A percentile compares a stretch with the other conserved stretches of the same genome.
These are phyloP conservation scores for Harpagoxenus sublaevis DNA, from an alignment of 2,888 invertebrate species.

Conservation along the genomic window DNA sequence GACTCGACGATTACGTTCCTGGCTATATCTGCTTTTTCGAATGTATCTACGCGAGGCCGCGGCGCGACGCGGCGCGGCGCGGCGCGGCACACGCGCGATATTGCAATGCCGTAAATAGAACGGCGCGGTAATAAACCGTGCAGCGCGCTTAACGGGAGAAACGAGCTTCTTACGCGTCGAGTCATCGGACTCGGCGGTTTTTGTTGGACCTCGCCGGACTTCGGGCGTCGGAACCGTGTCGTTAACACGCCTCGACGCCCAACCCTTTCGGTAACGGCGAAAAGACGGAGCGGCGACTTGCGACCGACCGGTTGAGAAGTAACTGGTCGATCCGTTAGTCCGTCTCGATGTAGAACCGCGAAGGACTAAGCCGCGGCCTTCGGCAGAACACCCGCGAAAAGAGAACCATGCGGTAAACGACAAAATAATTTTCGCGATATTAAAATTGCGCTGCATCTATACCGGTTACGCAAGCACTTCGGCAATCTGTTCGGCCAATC, in stretches of 20 bases:
- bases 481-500: conserved; percentile 58
- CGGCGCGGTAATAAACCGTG: conserved; percentile 50
- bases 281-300: not conserved
- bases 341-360: not conserved
- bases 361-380: not conserved
- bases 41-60: conserved; percentile 8
- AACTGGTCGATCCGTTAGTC: conserved; percentile 25
- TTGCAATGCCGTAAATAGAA: conserved; percentile 46
- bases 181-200: conserved; percentile 36
- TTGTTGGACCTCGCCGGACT: conserved; percentile 2
- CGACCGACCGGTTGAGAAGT: not conserved
- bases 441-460: not conserved
- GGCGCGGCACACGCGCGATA: conserved; percentile 21
- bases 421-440: not conserved
- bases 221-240: conserved; percentile 1
- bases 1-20: conserved; percentile 64
- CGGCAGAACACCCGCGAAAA: not conserved
- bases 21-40: conserved; percentile 51
- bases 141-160: conserved; percentile 45
- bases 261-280: conserved; percentile 33
- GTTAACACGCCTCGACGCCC: not conserved
- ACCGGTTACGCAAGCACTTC: conserved; percentile 45
- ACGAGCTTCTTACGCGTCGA: conserved; percentile 43
- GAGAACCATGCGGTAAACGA: not conserved
- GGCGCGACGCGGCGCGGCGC: not conserved